Base-by-base conservation (phyloP, 1,140 invertebrate genomes). In the Brachionus paranguensis region DNA sequence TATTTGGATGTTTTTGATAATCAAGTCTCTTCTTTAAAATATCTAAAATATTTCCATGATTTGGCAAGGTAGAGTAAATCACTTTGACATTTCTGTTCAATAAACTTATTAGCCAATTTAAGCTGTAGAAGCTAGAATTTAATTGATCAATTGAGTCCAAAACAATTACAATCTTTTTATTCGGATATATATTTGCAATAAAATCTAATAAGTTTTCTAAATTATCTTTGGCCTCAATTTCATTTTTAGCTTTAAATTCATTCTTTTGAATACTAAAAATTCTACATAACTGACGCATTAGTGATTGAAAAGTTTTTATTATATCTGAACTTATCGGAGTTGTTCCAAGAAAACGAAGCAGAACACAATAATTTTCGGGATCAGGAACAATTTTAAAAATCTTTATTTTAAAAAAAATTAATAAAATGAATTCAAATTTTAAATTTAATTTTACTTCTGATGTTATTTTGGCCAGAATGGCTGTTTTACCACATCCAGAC, bases 101-200 rank as follows among this genome's bases (percentile, higher is more conserved):
- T n/a, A 85, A 68, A 8, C 84, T 84, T 5, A 88, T 88, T 45
- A 89, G 60, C 89, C 88, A 89, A 27, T 87, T 87, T 33, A 86
- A 85, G 24, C 86, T 87, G 60, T 84, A 85, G 47, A 87, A 86
- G 41, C 27, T 84, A 5, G 86, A 47, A 24, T 85, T 85, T 41
- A 89, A 72, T n/a, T 86, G 83, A 55, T 89, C 87, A 0, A 89
- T 68, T 14, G 85, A 85, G 84, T 89, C 89, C 1, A 89, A 70
- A 4, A 89, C 43, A 27, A 89, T 85, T 2, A 89, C 84, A 2
- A 89, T 33, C 81, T 87, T 86, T 7, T 24, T 70, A 43, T 65
- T 87, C 60, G 14, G 55, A 41, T 24, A 88, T 87, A 12, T 60
- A 27, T 7, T 17, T 8, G 17, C 10, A 17, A 83, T 65, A n/a